A percentile compares a stretch with the other conserved stretches of the same genome.
phyloP scores from a whole-genome alignment of 2,113 vertebrate genomes.

The Todiramphus saurophagus region DNA sequence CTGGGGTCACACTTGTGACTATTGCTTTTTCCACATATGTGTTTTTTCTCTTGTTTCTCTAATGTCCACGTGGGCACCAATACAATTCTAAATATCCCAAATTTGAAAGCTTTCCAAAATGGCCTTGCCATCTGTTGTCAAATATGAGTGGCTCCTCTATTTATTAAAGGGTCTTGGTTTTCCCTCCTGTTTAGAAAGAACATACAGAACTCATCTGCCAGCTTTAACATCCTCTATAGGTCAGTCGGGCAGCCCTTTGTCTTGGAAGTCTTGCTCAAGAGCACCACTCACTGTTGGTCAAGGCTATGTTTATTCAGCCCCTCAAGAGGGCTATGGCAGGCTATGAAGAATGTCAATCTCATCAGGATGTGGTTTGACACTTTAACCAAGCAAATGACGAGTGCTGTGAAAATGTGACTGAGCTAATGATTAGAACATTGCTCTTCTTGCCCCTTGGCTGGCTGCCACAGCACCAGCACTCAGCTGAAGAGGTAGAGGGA shows the following conservation, averaged over 20 bases:
- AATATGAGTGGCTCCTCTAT: fast-evolving
- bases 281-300: background rate
- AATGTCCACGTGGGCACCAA: background rate
- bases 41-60: background rate
- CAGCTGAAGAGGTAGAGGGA: background rate
- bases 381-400: background rate
- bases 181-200: background rate
- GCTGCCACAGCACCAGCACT: background rate
- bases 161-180: background rate
- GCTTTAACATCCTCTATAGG: background rate
- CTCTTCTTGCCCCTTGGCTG: background rate
- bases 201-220: background rate
- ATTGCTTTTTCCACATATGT: background rate
- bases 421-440: background rate
- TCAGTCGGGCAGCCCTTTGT: background rate
- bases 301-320: background rate
- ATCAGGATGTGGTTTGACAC: fast-evolving
- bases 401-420: background rate
- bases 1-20: background rate
- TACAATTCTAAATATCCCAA: background rate
- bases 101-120: background rate
- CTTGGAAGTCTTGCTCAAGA: background rate
- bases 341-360: background rate
- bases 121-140: background rate
- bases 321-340: background rate